phyloP scores from a whole-genome alignment of 2,113 vertebrate species.

The Anguilla japonica region DNA sequence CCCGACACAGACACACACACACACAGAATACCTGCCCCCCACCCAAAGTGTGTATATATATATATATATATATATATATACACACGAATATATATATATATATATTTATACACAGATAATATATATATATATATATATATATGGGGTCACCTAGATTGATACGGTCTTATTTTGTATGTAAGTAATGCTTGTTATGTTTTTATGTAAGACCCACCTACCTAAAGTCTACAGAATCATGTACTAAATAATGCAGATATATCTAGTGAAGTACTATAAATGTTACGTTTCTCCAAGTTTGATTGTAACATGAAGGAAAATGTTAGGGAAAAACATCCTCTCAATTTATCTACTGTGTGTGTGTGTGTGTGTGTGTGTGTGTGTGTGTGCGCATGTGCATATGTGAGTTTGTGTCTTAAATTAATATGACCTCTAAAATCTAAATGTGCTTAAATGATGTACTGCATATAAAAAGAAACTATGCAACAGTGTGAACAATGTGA shows the following conservation, averaged over 20 bases:
- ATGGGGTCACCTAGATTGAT: background rate
- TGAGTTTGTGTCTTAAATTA: background rate
- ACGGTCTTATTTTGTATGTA: background rate
- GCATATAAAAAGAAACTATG: background rate
- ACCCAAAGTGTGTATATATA: too few relatives aligned
- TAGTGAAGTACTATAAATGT: background rate
- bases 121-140: conserved; percentile 62
- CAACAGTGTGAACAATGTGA: background rate
- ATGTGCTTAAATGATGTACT: background rate
- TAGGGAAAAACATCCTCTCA: too few relatives aligned
- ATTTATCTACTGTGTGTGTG: too few relatives aligned
- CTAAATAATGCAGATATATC: background rate
- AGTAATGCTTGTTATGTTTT: background rate
- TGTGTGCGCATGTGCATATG: background rate
- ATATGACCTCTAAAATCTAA: background rate
- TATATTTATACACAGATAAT: conserved; percentile 59
- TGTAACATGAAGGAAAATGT: too few relatives aligned
- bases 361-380: too few relatives aligned
- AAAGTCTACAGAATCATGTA: background rate
- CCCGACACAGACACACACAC: conserved; percentile 37
- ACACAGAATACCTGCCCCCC: conserved; percentile 50
- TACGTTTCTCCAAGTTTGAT: too few relatives aligned
- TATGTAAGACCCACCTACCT: background rate
- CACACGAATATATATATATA: conserved; percentile 65
- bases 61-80: conserved; percentile 50